These are phyloP conservation scores for Heliangelus exortis DNA, from an alignment of 2,797 vertebrate species.

Conservation along the genomic window DNA sequence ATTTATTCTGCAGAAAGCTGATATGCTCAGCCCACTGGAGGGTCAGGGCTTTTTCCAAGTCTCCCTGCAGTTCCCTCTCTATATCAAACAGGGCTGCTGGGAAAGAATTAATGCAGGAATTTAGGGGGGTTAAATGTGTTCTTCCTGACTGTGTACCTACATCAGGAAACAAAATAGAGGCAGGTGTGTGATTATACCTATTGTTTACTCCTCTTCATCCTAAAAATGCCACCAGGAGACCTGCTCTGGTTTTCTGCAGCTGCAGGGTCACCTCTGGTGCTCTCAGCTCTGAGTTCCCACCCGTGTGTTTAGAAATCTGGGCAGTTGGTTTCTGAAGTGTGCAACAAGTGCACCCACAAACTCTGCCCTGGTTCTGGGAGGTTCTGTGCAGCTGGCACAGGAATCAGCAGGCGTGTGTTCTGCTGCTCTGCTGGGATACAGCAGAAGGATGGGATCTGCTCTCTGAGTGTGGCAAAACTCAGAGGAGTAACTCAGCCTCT, in stretches of 20 bases:
- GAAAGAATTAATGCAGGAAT: neutral
- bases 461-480: neutral
- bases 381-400: neutral
- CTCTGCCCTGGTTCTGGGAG: neutral
- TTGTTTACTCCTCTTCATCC: neutral
- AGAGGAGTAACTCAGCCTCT: neutral
- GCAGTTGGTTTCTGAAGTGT: neutral
- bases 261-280: neutral
- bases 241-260: neutral
- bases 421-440: neutral
- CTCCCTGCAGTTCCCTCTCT: neutral
- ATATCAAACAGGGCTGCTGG: neutral
- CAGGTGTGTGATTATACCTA: neutral
- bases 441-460: neutral
- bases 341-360: neutral
- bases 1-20: neutral
- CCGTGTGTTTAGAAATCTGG: neutral
- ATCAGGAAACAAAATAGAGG: neutral
- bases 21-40: neutral
- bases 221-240: neutral
- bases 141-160: neutral
- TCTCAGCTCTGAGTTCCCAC: neutral
- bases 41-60: neutral
- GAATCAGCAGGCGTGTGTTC: neutral
- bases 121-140: neutral